These are phyloP conservation scores for Metacarcinus magister DNA, from an alignment of 2,888 invertebrate species.

Conservation along the genomic window DNA sequence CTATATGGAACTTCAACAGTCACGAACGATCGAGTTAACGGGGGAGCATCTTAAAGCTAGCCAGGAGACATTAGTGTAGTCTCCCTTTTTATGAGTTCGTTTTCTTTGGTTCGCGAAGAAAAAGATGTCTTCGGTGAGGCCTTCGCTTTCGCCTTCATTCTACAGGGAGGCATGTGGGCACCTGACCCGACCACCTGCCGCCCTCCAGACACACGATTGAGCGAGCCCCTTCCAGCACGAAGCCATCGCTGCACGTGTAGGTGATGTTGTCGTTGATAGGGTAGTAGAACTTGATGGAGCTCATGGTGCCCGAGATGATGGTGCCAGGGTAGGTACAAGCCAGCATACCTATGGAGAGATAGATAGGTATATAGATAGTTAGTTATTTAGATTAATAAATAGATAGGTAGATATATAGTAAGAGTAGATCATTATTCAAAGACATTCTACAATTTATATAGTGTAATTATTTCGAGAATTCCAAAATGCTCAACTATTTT, in stretches of 20 bases:
- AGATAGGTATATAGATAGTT: neutral
- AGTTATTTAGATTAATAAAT: neutral
- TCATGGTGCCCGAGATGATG: constrained; percentile 93
- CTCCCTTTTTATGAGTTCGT: neutral
- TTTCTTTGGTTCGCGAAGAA: neutral
- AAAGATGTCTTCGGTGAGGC: neutral
- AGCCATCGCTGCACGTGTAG: constrained; percentile 92
- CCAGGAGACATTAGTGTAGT: neutral
- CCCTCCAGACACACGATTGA: constrained; percentile 92
- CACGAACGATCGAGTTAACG: neutral
- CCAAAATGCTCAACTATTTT: no score
- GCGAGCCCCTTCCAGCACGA: constrained; percentile 90
- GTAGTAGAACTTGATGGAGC: constrained; percentile 94
- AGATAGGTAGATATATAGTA: neutral
- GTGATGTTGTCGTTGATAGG: constrained; percentile 93
- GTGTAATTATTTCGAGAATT: no score
- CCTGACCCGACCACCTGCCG: constrained; percentile 94
- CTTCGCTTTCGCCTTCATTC: neutral
- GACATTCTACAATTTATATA: no score
- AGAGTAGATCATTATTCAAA: no score
- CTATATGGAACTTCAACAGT: neutral
- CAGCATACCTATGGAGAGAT: constrained; percentile 88
- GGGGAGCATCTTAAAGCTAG: neutral
- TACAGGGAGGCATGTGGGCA: constrained; percentile 88
- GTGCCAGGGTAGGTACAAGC: constrained; percentile 95